phyloP scores from a whole-genome alignment of 2,888 invertebrate species.

The Pseudococcus viburni region DNA sequence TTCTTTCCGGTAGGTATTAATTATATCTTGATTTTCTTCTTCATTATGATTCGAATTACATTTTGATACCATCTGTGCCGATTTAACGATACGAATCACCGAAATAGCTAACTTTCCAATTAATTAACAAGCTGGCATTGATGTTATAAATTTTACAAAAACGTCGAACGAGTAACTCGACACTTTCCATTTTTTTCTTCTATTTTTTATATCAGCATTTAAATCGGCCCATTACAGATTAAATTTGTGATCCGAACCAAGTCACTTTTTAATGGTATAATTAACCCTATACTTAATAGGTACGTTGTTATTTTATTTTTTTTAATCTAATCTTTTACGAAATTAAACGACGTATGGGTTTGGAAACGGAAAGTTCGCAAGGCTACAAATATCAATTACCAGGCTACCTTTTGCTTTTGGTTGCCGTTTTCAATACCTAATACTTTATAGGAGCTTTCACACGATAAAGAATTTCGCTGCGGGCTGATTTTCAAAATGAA shows the following conservation, averaged over 20 bases:
- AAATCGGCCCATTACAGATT: conserved; percentile 12
- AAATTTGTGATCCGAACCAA: not conserved
- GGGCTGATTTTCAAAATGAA: not conserved
- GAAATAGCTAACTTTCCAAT: conserved; percentile 23
- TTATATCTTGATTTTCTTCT: conserved; percentile 36
- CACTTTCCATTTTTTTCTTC: not conserved
- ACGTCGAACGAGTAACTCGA: not conserved
- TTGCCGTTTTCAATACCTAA: not conserved
- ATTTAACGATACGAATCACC: conserved; percentile 26
- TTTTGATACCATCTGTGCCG: conserved; percentile 15
- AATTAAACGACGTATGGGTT: not conserved
- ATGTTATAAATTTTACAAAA: not conserved
- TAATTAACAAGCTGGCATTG: not conserved
- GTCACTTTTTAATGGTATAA: not conserved
- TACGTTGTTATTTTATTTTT: not conserved
- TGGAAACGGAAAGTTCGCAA: not conserved
- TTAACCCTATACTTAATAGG: not conserved
- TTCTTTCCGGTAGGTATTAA: conserved; percentile 32
- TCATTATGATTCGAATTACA: conserved; percentile 19
- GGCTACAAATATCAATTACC: not conserved
- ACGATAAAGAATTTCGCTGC: not conserved
- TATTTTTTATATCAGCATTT: not conserved
- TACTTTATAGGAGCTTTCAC: not conserved
- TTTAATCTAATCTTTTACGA: not conserved
- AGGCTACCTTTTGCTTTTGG: not conserved